phyloP scores from a whole-genome alignment of 1,140 invertebrate genomes.

The Wasmannia auropunctata region DNA sequence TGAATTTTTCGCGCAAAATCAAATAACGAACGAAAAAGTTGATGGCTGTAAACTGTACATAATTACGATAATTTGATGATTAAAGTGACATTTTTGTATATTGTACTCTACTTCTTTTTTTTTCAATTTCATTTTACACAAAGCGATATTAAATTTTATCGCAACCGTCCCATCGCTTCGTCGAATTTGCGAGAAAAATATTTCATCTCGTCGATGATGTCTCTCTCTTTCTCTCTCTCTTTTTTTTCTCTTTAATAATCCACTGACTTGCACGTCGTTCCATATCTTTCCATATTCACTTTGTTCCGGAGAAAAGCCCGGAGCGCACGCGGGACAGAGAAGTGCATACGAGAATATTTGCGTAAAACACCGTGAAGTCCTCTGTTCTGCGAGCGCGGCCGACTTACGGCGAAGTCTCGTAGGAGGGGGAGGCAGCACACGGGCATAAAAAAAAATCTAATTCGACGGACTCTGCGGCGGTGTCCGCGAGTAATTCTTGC shows the following conservation, averaged over 20 bases:
- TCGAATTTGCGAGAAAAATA: slow-evolving; percentile 7
- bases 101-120: neutral
- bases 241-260: neutral
- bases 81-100: neutral
- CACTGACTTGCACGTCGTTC: neutral
- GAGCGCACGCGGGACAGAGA: neutral
- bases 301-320: neutral
- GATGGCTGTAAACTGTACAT: neutral
- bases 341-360: neutral
- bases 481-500: slow-evolving; percentile 35
- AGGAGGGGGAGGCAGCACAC: neutral
- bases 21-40: neutral
- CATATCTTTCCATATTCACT: too few species aligned
- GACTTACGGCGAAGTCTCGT: slow-evolving; percentile 40
- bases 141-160: slow-evolving; percentile 7
- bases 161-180: neutral
- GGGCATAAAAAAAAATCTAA: slow-evolving; percentile 42
- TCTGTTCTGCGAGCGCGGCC: neutral
- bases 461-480: slow-evolving; percentile 33
- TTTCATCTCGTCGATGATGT: neutral
- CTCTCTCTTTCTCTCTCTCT: too few species aligned
- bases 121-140: neutral
- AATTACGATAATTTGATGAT: neutral
- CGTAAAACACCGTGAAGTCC: slow-evolving; percentile 5
- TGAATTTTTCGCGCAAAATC: neutral